Base-by-base conservation (phyloP, 2,888 invertebrate genomes). In the Pristionchus arcanus region DNA sequence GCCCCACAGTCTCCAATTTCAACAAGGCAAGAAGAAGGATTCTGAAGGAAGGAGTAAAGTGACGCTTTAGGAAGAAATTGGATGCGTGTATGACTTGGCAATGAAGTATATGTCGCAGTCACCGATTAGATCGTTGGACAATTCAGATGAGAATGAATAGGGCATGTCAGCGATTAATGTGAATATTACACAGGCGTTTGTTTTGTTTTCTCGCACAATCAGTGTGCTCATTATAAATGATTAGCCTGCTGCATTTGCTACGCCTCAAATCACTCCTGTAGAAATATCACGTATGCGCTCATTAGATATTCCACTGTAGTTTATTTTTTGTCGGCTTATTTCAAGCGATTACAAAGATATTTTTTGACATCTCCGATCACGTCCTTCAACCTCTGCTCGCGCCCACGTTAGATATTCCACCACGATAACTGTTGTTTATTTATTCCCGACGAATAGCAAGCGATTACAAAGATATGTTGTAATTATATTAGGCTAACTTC, bases 1-100 rank as follows among this genome's bases (percentile, higher is more conserved):
- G 74, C 74, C 68, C n/a, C 31, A 34, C 28, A 42, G 74, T 74
- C 74, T 74, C 74, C 37, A 74, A 74, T 74, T 74, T 74, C 74
- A 74, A 74, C 34, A 34, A 11, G 37, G 63, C 25, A 74, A 31
- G 34, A 19, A 71, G 71, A 71, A 34, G 66, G 66, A 28, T 59
- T 59, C 59, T 59, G 66, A 3, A 13, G 15, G 63, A 66, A 28
- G 66, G 28, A 25, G 28, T 25, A 25, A 66, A 66, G 66, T 28
- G 66, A 66, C 66, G 66, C 25, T 59, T 19, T 59, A 59, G 59
- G 59, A 21, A 21, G 59, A 59, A 59, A 25, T 21, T 19, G 59
- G 59, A 59, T 21, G 42, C 42, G 42, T 13, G 42, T 49, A 49
- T 49, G 42, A 49, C 11, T 49, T 49, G n/a, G n/a, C n/a, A n/a